phyloP scores from a whole-genome alignment of 2,888 invertebrate species.

The Augiades crinisus region DNA sequence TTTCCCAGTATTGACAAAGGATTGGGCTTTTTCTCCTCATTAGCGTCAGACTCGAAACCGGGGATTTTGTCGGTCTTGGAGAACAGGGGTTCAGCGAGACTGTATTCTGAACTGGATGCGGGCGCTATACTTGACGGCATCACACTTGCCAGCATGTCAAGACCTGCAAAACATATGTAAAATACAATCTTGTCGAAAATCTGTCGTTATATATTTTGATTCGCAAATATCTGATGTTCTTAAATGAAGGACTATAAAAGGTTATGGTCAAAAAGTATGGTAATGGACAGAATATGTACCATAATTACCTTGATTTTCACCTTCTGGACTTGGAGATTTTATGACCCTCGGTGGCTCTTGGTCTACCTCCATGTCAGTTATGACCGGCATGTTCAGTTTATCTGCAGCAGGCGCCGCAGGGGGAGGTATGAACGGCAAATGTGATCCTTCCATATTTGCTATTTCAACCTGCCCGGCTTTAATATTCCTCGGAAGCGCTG shows the following conservation, averaged over 20 bases:
- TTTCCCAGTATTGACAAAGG: constrained; percentile 51
- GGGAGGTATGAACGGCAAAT: constrained; percentile 43
- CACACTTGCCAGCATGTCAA: constrained; percentile 85
- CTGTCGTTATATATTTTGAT: no score
- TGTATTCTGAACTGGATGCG: constrained; percentile 79
- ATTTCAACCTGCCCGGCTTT: constrained; percentile 87
- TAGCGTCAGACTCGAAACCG: constrained; percentile 54
- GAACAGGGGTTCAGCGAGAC: constrained; percentile 70
- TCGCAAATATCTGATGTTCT: no score
- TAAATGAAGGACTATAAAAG: no score
- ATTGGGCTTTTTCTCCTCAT: constrained; percentile 55
- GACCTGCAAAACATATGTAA: constrained; percentile 48
- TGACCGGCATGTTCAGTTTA: constrained; percentile 25
- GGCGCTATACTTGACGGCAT: constrained; percentile 83
- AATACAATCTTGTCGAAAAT: no score
- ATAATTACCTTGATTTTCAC: constrained; percentile 59
- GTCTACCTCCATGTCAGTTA: constrained; percentile 50
- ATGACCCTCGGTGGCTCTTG: constrained; percentile 40
- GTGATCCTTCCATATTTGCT: constrained; percentile 86
- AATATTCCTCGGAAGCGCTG: constrained; percentile 87
- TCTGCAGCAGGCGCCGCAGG: not conserved
- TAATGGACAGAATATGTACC: not conserved
- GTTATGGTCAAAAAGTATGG: no score
- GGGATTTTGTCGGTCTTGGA: constrained; percentile 57
- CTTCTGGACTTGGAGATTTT: constrained; percentile 65